Conservation (phyloP, 2,888 invertebrate genomes). For the Cremastinae sp. region DNA sequence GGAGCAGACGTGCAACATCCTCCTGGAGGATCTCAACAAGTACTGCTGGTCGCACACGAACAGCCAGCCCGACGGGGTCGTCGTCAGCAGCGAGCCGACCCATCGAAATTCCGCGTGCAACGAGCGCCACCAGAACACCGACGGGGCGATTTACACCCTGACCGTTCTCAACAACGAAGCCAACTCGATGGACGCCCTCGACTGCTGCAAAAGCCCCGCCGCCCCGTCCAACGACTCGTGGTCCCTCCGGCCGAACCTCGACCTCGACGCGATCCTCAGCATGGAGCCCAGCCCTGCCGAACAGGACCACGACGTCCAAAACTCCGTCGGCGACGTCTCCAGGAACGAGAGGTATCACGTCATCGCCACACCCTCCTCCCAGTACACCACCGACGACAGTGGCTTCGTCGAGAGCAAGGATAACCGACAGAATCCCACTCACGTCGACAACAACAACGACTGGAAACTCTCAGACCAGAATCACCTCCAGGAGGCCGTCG, state of each 20-base stretch:
- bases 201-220: constrained; percentile 81
- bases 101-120: constrained; percentile 79
- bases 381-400: constrained; percentile 89
- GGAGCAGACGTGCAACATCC: constrained; percentile 75
- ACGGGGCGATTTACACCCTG: constrained; percentile 89
- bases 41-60: constrained; percentile 86
- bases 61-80: constrained; percentile 84
- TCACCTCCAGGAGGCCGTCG: constrained; percentile 71
- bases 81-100: constrained; percentile 81
- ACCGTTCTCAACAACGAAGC: constrained; percentile 91
- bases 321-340: constrained; percentile 83
- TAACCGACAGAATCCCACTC: constrained; percentile 71
- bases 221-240: constrained; percentile 84
- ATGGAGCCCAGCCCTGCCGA: constrained; percentile 83
- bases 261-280: constrained; percentile 90
- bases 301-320: constrained; percentile 83
- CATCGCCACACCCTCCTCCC: constrained; percentile 61
- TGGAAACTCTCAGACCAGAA: constrained; percentile 91
- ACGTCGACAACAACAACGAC: constrained; percentile 87
- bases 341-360: constrained; percentile 75
- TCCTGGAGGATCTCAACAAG: constrained; percentile 92
- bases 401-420: constrained; percentile 87
- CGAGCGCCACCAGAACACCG: constrained; percentile 81
- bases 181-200: constrained; percentile 78
- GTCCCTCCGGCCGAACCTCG: constrained; percentile 86